These are phyloP conservation scores for Pseudoips prasinana DNA, from an alignment of 2,888 invertebrate species.

Conservation along the genomic window DNA sequence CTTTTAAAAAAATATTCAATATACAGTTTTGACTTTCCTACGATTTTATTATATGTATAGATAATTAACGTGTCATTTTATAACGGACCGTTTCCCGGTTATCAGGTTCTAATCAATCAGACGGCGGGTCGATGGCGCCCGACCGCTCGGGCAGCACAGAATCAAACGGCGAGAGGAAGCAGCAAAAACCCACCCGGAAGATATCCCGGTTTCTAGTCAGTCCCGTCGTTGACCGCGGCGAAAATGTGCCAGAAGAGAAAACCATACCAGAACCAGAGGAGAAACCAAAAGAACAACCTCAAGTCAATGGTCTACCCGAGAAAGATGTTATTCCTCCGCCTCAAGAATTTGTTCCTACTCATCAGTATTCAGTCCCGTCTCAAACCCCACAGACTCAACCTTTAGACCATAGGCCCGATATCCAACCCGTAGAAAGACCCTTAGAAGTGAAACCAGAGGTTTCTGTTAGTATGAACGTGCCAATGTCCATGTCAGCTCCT, in stretches of 20 bases:
- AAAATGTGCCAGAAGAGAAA: constrained; percentile 46
- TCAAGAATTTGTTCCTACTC: constrained; percentile 51
- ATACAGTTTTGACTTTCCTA: too few relatives aligned
- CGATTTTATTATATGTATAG: too few relatives aligned
- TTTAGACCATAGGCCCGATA: constrained; percentile 33
- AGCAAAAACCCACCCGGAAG: constrained; percentile 84
- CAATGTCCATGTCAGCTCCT: constrained; percentile 28
- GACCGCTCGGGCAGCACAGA: constrained; percentile 67
- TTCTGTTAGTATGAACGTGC: constrained; percentile 21
- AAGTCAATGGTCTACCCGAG: constrained; percentile 53
- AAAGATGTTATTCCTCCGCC: constrained; percentile 31
- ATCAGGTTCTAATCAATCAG: constrained; percentile 73
- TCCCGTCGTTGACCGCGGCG: constrained; percentile 85
- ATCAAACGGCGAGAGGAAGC: constrained; percentile 66
- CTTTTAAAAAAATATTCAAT: too few relatives aligned
- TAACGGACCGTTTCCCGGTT: too few relatives aligned
- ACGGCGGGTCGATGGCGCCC: constrained; percentile 62
- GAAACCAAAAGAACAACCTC: constrained; percentile 12
- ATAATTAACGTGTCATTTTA: too few relatives aligned
- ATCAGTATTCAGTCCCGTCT: constrained; percentile 55
- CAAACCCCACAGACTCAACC: constrained; percentile 44
- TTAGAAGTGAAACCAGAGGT: constrained; percentile 25
- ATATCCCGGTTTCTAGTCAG: constrained; percentile 92
- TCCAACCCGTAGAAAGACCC: constrained; percentile 21
- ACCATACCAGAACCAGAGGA: constrained; percentile 26